A percentile compares a stretch with the other conserved stretches of the same genome.
These are phyloP conservation scores for Lophius americanus DNA, from an alignment of 2,797 vertebrate species.

Conservation along the genomic window DNA sequence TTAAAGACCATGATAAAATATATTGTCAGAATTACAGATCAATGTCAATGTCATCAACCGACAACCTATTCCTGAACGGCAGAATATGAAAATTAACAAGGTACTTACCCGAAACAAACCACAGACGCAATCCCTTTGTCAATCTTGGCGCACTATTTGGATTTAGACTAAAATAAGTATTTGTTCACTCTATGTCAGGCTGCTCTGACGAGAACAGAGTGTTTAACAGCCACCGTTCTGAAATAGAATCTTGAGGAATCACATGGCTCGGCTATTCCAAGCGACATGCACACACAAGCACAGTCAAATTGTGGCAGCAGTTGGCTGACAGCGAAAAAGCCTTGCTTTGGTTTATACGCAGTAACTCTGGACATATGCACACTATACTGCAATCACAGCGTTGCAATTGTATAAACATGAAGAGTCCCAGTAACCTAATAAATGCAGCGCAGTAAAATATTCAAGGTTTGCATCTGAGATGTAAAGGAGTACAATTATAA, in stretches of 20 bases:
- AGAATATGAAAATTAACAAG: neutral
- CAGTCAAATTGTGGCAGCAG: constrained; percentile 19
- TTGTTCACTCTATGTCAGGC: constrained; percentile 53
- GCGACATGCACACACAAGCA: constrained; percentile 39
- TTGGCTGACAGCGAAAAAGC: constrained; percentile 2
- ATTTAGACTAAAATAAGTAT: constrained; percentile 20
- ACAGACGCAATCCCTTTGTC: constrained; percentile 19
- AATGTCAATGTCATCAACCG: constrained; percentile 13
- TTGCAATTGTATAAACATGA: constrained; percentile 1
- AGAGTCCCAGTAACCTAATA: too few relatives aligned
- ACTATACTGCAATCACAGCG: neutral
- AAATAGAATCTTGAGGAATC: constrained; percentile 80
- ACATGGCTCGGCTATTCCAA: constrained; percentile 81
- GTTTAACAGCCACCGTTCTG: constrained; percentile 52
- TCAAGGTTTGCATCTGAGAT: neutral
- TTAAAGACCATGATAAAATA: constrained; percentile 3
- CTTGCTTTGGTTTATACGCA: constrained; percentile 11
- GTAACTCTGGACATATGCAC: neutral
- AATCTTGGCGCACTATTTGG: neutral
- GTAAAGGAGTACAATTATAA: neutral
- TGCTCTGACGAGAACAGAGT: constrained; percentile 37
- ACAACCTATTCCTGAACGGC: neutral
- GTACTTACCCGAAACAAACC: constrained; percentile 41
- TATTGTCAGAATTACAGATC: constrained; percentile 3
- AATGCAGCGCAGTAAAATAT: too few relatives aligned